Base-by-base conservation (phyloP, 2,888 invertebrate genomes). In the Pachydiplax longipennis region DNA sequence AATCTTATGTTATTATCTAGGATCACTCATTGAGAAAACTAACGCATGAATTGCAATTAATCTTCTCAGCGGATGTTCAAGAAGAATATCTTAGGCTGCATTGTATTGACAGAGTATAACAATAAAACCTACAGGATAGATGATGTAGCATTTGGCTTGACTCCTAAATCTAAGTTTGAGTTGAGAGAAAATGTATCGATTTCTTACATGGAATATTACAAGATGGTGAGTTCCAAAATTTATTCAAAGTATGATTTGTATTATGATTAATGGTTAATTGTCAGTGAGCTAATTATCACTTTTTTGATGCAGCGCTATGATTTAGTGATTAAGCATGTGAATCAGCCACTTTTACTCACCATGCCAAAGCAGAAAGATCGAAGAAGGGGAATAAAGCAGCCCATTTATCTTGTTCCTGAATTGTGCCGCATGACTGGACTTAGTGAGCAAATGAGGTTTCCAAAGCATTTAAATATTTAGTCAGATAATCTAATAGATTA, bases 281-380 rank as follows among this genome's bases (percentile, higher is more conserved):
- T 80, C 37, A 80, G 4, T 80, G n/a, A 3, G n/a, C 15, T 53
- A n/a, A 80, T 35, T n/a, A 37, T 80, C 18, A n/a, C 1, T 37
- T 1, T 37, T 35, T n/a, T n/a, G 13, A 6, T n/a, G 4, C n/a
- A 35, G 91, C 35, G 73, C 15, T 91, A 91, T 83, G 90, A 91
- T 31, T 40, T 91, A 35, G 35, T 18, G 0, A 83, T 91, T 53
- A 82, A 90, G 15, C 82, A 91, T 31, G 58, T 65, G n/a, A 91
- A 93, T 0, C 95, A 95, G 92, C 95, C 95, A 0, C 92, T 95
- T 61, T 92, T 95, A 73, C 92, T 94, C 1, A 93, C 93, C 35
- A 92, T 92, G 80, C 94, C 94, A 0, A 94, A 93, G 91, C 93
- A 93, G 35, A 93, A 92, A 65, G 94, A 94, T 90, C 92, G 93